Conservation (phyloP, 1,140 invertebrate species). For the Dreissena polymorpha region DNA sequence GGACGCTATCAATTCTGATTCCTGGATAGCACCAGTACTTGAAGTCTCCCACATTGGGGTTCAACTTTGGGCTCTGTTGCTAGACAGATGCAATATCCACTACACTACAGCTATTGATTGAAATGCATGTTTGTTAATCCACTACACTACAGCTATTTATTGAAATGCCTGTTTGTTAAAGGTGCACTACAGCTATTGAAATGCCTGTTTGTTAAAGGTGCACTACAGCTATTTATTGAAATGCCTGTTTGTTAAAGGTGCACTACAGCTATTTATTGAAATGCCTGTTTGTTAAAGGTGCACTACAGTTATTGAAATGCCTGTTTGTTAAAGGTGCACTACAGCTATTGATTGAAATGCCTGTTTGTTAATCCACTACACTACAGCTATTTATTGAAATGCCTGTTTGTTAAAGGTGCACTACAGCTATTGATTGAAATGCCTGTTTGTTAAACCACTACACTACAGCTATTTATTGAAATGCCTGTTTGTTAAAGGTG, state of each 20-base stretch:
- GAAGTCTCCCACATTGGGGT: too few relatives aligned
- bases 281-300: conserved; percentile 51
- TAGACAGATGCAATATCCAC: too few relatives aligned
- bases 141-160: too few relatives aligned
- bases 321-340: conserved; percentile 55
- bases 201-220: conserved; percentile 52
- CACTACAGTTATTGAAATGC: background rate
- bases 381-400: background rate
- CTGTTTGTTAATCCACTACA: conserved; percentile 38
- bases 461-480: too few relatives aligned
- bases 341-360: background rate
- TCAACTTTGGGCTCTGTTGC: too few relatives aligned
- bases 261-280: too few relatives aligned
- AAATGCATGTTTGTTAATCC: conserved; percentile 24
- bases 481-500: conserved; percentile 52
- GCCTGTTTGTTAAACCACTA: conserved; percentile 51
- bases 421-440: background rate
- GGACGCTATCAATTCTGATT: too few relatives aligned
- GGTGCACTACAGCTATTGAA: conserved; percentile 27
- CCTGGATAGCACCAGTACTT: too few relatives aligned
- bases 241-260: conserved; percentile 52
- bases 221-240: too few relatives aligned
- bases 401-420: conserved; percentile 54
- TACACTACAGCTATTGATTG: background rate
- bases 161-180: conserved; percentile 43